Evolutionary conservation across 2,797 vertebrate species (phyloP).

Genomic region (Bovichtus variegatus): DNA sequence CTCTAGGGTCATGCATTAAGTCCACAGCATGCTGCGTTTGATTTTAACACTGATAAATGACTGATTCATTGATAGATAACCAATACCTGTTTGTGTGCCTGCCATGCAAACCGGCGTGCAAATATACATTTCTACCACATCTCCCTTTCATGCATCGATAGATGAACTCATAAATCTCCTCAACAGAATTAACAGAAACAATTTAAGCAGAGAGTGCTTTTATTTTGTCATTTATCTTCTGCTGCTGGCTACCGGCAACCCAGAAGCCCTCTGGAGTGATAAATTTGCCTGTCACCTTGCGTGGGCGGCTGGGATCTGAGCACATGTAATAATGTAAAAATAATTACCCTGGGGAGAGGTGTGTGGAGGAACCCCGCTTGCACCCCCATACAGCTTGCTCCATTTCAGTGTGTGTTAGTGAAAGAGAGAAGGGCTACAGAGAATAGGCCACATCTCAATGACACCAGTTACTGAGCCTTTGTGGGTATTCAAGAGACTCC

Average conservation of each 20-base stretch:
- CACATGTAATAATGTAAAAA: constrained; percentile 92
- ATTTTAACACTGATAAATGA: constrained; percentile 68
- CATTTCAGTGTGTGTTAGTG: constrained; percentile 62
- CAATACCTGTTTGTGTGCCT: constrained; percentile 74
- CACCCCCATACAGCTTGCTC: constrained; percentile 62
- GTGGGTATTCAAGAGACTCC: constrained; percentile 73
- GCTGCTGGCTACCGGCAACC: constrained; percentile 73
- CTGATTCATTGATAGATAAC: constrained; percentile 75
- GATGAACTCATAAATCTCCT: constrained; percentile 88
- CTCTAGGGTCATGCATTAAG: constrained; percentile 32
- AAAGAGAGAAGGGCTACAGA: constrained; percentile 60
- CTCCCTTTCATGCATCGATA: constrained; percentile 81
- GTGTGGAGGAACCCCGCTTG: constrained; percentile 73
- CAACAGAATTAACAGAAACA: constrained; percentile 89
- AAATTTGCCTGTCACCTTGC: constrained; percentile 89
- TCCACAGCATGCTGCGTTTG: constrained; percentile 40
- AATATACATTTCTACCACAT: constrained; percentile 77
- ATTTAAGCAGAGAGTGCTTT: constrained; percentile 89
- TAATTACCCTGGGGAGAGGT: constrained; percentile 89
- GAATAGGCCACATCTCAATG: constrained; percentile 80
- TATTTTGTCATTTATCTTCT: constrained; percentile 91
- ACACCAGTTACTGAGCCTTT: constrained; percentile 84
- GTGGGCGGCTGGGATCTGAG: constrained; percentile 87
- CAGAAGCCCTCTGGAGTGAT: constrained; percentile 84
- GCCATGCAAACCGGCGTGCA: constrained; percentile 58